Evolutionary conservation across 2,888 invertebrate species (phyloP), one percentile per base, ranked within the genome.

Genomic region (Dynastes tityus): DNA sequence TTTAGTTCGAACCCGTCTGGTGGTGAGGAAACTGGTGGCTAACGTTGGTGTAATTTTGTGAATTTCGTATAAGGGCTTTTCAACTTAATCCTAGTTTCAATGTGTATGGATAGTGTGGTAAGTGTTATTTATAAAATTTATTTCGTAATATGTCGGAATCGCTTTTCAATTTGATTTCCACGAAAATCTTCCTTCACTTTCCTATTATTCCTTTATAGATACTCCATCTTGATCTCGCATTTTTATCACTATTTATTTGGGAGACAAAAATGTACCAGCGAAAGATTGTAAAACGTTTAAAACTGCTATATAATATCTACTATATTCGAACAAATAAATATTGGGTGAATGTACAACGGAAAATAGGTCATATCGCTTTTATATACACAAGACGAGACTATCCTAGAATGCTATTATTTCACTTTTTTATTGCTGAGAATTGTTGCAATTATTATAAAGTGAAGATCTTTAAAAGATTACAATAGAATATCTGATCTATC

Each of bases 21-120:
- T 71, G 63, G 27, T 45, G 40, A 45, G 71, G 32, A 64, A 61
- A 22, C 45, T 76, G 76, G 79, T 70, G 63, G 63, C 13, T 70
- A 68, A 37, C 51, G 70, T 79, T 64, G 40, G 71, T 79, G 55
- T 71, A 70, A 80, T 81, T 82, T 82, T 77, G 81, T 81, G 80
- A 78, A 80, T 79, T 80, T 76, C 79, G 13, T 55, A 55, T 55
- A 80, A 71, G 78, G 79, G 90, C 89, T 88, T 90, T 89, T 76
- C 90, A 71, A 90, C 90, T 91, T 91, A 91, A 91, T 90, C 91
- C 81, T 71, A 78, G 82, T 91, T 92, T 92, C 92, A 94, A 94
- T 94, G 94, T 94, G 94, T 94, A 94, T 94, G 94, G 94, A 94
- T 94, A 94, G 94, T 93, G 92, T 92, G 94, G 94, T 94, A 90